A percentile compares a stretch with the other conserved stretches of the same genome.
These are phyloP conservation scores for Brachylomia viminalis DNA, from an alignment of 2,888 invertebrate species.

Conservation along the genomic window DNA sequence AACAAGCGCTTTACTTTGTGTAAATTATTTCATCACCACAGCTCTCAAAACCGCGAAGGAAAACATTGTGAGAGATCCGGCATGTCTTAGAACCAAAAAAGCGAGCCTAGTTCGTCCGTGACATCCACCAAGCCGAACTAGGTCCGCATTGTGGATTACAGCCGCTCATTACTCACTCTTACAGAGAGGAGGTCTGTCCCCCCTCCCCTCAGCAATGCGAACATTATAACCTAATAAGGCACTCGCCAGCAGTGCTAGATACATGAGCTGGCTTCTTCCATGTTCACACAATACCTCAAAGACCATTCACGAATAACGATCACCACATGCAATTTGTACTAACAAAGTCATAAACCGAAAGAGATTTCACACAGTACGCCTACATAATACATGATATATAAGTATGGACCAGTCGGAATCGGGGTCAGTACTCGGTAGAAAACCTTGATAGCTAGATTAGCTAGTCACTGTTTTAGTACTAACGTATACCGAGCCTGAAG, in stretches of 20 bases:
- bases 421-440: constrained; percentile 66
- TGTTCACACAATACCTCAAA: neutral
- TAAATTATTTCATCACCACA: neutral
- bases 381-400: constrained; percentile 54
- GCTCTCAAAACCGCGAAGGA: neutral
- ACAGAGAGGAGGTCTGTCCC: neutral
- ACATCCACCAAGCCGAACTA: neutral
- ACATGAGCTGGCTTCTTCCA: neutral
- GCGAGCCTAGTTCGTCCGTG: too few relatives aligned
- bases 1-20: neutral
- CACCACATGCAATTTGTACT: constrained; percentile 34
- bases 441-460: constrained; percentile 67
- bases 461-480: constrained; percentile 30
- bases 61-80: neutral
- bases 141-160: neutral
- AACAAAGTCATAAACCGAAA: constrained; percentile 30
- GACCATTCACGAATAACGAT: neutral
- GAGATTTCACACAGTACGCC: constrained; percentile 55
- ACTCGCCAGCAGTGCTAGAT: neutral
- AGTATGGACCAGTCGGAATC: constrained; percentile 61
- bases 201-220: too few relatives aligned
- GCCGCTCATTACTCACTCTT: too few relatives aligned
- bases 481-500: constrained; percentile 4
- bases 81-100: too few relatives aligned
- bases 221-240: neutral